Evolutionary conservation across 2,888 invertebrate species (phyloP).

Genomic region (Leucoma salicis): DNA sequence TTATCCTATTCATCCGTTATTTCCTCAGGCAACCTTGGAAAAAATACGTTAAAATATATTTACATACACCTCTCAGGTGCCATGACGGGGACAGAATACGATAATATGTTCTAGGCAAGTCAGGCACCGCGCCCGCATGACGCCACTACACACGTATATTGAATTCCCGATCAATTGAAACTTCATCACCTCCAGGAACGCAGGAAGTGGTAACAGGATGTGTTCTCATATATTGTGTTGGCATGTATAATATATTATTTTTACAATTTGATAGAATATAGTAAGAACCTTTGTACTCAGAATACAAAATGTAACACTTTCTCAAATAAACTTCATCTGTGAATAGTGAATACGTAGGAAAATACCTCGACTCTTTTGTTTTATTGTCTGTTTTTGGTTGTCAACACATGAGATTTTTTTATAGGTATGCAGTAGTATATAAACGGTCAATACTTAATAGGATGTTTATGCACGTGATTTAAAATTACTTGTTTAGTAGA

Average conservation of each 20-base stretch:
- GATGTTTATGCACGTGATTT: too few relatives aligned
- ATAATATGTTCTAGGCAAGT: constrained; percentile 31
- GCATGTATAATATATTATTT: constrained; percentile 29
- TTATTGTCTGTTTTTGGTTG: too few relatives aligned
- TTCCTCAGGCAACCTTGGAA: constrained; percentile 26
- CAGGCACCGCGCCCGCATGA: constrained; percentile 49
- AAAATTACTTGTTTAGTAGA: too few relatives aligned
- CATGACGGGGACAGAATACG: constrained; percentile 56
- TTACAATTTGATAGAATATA: constrained; percentile 6
- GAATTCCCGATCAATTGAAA: constrained; percentile 71
- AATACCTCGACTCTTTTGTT: too few relatives aligned
- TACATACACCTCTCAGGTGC: constrained; percentile 50
- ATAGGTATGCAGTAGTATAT: too few relatives aligned
- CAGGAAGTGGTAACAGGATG: constrained; percentile 63
- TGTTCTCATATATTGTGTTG: constrained; percentile 45
- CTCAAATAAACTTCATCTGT: too few relatives aligned
- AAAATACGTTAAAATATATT: constrained; percentile 52
- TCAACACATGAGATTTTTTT: too few relatives aligned
- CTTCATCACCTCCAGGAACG: constrained; percentile 57
- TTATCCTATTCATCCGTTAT: constrained; percentile 4
- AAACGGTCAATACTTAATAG: too few relatives aligned
- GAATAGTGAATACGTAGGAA: too few relatives aligned
- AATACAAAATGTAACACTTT: too few relatives aligned
- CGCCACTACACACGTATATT: constrained; percentile 51
- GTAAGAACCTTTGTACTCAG: too few relatives aligned